phyloP scores from a whole-genome alignment of 2,888 invertebrate species.

The Drosophila merina region DNA sequence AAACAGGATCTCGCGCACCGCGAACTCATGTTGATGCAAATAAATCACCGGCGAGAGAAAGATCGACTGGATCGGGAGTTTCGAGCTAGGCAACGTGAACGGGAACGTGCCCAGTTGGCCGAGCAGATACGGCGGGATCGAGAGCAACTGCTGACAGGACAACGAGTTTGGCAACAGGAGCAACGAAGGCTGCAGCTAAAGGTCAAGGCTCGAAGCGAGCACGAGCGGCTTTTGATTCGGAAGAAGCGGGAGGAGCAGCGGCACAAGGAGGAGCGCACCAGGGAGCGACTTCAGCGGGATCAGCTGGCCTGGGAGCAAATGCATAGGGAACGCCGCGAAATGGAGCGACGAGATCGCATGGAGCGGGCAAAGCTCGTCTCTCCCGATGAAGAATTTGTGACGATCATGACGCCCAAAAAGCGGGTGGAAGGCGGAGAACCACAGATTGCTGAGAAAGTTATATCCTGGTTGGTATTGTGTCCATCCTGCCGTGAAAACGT shows the following conservation, averaged over 20 bases:
- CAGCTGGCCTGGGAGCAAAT: neutral
- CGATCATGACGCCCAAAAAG: neutral
- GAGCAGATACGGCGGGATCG: neutral
- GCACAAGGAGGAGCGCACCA: neutral
- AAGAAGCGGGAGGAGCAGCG: slow-evolving; percentile 1
- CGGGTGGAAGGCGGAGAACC: neutral
- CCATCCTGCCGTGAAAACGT: neutral
- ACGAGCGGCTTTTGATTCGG: neutral
- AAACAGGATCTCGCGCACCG: neutral
- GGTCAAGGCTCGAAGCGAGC: neutral
- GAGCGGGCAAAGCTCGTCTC: neutral
- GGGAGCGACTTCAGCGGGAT: neutral
- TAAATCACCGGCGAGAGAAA: neutral
- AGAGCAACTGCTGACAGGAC: neutral
- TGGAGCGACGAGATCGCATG: neutral
- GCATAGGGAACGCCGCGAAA: neutral
- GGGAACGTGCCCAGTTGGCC: neutral
- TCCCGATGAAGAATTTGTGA: neutral
- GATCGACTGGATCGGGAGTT: neutral
- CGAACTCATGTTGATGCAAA: neutral
- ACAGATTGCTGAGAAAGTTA: neutral
- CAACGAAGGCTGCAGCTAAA: neutral
- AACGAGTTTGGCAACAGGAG: neutral
- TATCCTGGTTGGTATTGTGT: neutral
- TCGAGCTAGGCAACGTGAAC: neutral